Evolutionary conservation across 2,888 invertebrate species (phyloP), one percentile per base, ranked within the genome.

Genomic region (Theodoxus fluviatilis): DNA sequence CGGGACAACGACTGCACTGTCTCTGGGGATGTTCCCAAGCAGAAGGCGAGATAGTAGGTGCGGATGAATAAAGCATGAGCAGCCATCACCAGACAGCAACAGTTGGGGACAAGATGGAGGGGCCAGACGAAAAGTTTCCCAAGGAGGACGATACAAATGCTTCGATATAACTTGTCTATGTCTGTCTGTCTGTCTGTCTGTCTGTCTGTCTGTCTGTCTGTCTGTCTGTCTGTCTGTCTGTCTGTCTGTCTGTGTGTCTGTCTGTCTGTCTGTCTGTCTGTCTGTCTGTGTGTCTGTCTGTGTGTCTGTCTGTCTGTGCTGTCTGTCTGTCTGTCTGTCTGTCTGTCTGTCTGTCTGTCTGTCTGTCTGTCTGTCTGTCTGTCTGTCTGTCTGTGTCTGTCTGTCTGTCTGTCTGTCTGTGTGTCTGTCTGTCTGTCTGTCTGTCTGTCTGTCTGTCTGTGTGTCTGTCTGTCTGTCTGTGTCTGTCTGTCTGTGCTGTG

Each of bases 111-210:
- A n/a, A n/a, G n/a, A n/a, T n/a, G n/a, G n/a, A n/a, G n/a, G n/a
- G n/a, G n/a, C n/a, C n/a, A n/a, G n/a, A n/a, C n/a, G n/a, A n/a
- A n/a, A n/a, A n/a, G n/a, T n/a, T n/a, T n/a, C n/a, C n/a, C n/a
- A n/a, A n/a, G n/a, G n/a, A n/a, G n/a, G n/a, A n/a, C n/a, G n/a
- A n/a, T n/a, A n/a, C n/a, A n/a, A n/a, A n/a, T n/a, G n/a, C n/a
- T n/a, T n/a, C n/a, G n/a, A n/a, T n/a, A n/a, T n/a, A n/a, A n/a
- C n/a, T n/a, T 47, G 18, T 49, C 31, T 49, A 15, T 25, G 49
- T 67, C 22, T 49, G 28, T 31, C 49, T 67, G 31, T 52, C 52
- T 52, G 22, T 52, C 52, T 52, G 22, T 52, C 52, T 52, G 22
- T 52, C 52, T 52, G 22, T 52, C 52, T 52, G 22, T 52, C 52